Evolutionary conservation across 2,888 invertebrate species (phyloP).

Genomic region (Chrysolina oricalcia): DNA sequence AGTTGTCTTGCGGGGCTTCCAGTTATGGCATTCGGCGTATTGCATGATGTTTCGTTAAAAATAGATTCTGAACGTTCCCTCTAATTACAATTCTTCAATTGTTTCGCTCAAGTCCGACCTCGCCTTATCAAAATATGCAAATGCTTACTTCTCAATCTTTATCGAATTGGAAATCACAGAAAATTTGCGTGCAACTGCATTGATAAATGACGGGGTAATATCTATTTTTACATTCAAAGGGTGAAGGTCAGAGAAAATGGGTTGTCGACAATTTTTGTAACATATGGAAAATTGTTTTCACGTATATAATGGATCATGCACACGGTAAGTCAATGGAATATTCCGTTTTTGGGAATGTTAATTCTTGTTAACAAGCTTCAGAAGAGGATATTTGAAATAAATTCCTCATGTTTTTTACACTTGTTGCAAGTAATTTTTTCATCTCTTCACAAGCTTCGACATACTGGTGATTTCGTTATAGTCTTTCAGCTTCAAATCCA

Average conservation of each 20-base stretch:
- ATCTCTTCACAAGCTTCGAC: no score
- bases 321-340: no score
- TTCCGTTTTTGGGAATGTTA: no score
- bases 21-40: background rate
- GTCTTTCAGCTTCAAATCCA: no score
- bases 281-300: background rate
- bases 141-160: constrained; percentile 26
- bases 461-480: no score
- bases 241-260: constrained; percentile 39
- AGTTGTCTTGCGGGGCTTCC: background rate
- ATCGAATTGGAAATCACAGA: constrained; percentile 30
- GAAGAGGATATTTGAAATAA: no score
- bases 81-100: constrained; percentile 8
- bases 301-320: background rate
- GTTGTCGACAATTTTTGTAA: constrained; percentile 6
- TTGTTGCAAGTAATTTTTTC: no score
- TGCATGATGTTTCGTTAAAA: constrained; percentile 11
- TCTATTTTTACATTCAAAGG: constrained; percentile 41
- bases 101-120: background rate
- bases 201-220: constrained; percentile 24
- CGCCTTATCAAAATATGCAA: constrained; percentile 22
- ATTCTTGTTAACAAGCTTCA: no score
- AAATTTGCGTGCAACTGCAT: constrained; percentile 39
- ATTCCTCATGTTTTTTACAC: no score
- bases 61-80: background rate